Percentiles rank a stretch among this genome's conserved stretches.
These are phyloP conservation scores for Lepidothrix coronata DNA, from an alignment of 2,113 vertebrate species.

Conservation along the genomic window DNA sequence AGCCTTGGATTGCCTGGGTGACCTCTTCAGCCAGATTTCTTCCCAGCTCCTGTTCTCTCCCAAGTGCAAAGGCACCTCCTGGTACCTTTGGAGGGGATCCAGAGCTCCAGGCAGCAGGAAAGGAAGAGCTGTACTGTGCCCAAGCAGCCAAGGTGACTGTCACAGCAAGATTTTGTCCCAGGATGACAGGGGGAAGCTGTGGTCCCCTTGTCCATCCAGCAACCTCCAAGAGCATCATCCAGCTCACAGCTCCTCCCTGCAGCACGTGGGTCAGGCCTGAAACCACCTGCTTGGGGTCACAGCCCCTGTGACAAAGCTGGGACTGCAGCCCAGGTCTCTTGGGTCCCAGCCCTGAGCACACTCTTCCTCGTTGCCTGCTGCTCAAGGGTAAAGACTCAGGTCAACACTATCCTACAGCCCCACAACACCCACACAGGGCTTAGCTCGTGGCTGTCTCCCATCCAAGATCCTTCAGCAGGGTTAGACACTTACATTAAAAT, in stretches of 20 bases:
- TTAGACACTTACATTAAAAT: background rate
- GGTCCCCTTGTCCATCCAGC: background rate
- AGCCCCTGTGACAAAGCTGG: background rate
- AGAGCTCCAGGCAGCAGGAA: background rate
- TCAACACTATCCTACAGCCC: background rate
- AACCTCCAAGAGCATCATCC: background rate
- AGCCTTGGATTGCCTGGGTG: background rate
- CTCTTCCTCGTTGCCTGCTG: background rate
- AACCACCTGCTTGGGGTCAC: background rate
- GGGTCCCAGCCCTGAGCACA: background rate
- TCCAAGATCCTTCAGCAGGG: background rate
- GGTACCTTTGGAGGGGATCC: background rate
- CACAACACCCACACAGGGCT: background rate
- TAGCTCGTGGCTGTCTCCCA: background rate
- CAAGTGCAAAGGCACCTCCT: background rate
- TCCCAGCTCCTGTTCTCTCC: background rate
- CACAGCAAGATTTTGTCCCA: accelerated
- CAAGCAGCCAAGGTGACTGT: background rate
- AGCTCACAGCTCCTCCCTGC: background rate
- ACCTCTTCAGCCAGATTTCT: background rate
- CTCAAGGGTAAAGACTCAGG: background rate
- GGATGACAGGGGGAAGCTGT: background rate
- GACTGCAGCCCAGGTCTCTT: background rate
- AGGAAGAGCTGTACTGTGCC: background rate
- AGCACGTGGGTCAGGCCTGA: accelerated